These are phyloP conservation scores for Hyperoplus immaculatus DNA, from an alignment of 2,797 vertebrate genomes.

Conservation along the genomic window DNA sequence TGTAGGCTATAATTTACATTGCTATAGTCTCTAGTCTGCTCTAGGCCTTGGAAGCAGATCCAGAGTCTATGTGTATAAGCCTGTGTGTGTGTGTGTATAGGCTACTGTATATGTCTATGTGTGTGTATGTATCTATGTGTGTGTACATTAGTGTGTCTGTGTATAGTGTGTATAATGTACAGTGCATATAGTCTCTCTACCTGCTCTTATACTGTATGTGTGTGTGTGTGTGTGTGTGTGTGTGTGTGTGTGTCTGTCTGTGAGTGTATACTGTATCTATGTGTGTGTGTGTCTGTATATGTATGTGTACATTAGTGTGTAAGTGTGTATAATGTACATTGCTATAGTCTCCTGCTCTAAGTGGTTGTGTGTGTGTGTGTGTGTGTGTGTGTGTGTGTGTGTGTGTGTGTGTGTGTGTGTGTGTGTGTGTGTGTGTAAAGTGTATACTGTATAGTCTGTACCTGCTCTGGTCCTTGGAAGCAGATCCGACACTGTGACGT, in stretches of 20 bases:
- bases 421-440: neutral
- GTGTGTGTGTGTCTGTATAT: neutral
- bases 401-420: neutral
- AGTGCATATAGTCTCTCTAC: slow-evolving; percentile 69
- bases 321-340: neutral
- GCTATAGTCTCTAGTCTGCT: slow-evolving; percentile 85
- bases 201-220: slow-evolving; percentile 88
- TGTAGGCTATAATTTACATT: neutral
- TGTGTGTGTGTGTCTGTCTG: no score
- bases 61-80: slow-evolving; percentile 56
- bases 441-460: neutral
- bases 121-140: neutral
- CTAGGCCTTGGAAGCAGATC: slow-evolving; percentile 95
- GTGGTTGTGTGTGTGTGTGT: slow-evolving; percentile 73
- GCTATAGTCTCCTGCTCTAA: slow-evolving; percentile 85
- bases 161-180: no score
- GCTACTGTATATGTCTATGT: no score
- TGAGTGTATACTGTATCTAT: no score
- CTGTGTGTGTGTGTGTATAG: no score
- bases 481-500: slow-evolving; percentile 95
- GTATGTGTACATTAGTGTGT: neutral
- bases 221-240: no score
- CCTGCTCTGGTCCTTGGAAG: slow-evolving; percentile 88
- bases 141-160: neutral
- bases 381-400: neutral